Percentiles rank a stretch among this genome's conserved stretches.
Evolutionary conservation across 2,113 vertebrate species (phyloP).

Genomic region (Colius striatus): DNA sequence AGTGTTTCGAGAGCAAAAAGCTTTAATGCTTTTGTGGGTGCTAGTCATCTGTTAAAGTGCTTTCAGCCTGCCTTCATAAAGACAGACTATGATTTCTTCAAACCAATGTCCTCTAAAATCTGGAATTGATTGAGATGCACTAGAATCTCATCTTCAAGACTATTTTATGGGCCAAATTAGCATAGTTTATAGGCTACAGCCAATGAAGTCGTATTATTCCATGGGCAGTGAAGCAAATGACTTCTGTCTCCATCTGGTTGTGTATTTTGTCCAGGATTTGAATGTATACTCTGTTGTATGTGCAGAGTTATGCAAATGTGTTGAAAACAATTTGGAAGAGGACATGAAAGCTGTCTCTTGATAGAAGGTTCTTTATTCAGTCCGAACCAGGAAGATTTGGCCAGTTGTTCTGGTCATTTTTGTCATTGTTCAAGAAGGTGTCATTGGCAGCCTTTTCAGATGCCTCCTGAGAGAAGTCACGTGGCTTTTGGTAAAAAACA

Average conservation of each 20-base stretch:
- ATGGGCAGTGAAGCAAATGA: background rate
- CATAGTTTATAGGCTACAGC: background rate
- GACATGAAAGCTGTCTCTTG: background rate
- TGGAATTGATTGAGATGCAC: background rate
- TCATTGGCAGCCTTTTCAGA: background rate
- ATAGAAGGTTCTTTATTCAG: background rate
- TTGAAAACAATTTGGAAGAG: background rate
- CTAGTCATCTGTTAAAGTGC: slow-evolving; percentile 1
- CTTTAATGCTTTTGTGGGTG: slow-evolving; percentile 21
- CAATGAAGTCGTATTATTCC: background rate
- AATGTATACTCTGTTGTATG: background rate
- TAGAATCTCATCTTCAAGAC: background rate
- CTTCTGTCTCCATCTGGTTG: slow-evolving; percentile 1
- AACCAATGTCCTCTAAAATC: background rate
- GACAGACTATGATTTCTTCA: background rate
- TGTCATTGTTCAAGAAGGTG: background rate
- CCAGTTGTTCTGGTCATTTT: background rate
- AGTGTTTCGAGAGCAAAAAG: background rate
- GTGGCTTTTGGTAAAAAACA: background rate
- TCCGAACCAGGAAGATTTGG: background rate
- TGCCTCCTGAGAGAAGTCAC: background rate
- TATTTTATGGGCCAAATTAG: background rate
- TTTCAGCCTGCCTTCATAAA: background rate
- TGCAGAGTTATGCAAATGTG: background rate
- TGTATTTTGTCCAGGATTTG: background rate